Conservation (phyloP, 2,113 vertebrate species). For the Hipposideros armiger region DNA sequence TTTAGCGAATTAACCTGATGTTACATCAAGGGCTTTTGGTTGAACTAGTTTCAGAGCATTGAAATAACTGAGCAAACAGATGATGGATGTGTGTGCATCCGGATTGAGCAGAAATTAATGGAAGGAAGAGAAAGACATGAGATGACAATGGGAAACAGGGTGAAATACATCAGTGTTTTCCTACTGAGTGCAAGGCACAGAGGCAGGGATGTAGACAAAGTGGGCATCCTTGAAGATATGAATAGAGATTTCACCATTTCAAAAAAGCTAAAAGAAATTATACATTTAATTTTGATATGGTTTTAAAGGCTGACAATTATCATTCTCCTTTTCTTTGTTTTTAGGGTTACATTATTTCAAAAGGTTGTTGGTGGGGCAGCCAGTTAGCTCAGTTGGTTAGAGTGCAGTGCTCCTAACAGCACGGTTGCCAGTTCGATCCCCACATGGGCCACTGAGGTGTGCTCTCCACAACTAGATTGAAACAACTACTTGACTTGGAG, state of each 20-base stretch:
- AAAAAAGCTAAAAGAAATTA: not conserved
- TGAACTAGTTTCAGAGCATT: not conserved
- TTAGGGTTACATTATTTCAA: not conserved
- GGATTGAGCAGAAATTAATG: not conserved
- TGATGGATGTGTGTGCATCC: not conserved
- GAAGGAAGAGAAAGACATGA: not conserved
- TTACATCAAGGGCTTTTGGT: not conserved
- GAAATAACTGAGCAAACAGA: not conserved
- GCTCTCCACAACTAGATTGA: too few species aligned
- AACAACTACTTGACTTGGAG: too few species aligned
- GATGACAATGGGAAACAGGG: not conserved
- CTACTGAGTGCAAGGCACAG: not conserved
- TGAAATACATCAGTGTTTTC: not conserved
- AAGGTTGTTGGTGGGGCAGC: not conserved
- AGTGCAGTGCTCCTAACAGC: too few species aligned
- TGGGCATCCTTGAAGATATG: not conserved
- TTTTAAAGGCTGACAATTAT: constrained; percentile 14
- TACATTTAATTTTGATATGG: not conserved
- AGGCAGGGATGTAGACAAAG: not conserved
- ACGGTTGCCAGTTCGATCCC: too few species aligned
- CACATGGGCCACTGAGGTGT: too few species aligned
- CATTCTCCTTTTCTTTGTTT: not conserved
- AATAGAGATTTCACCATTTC: not conserved
- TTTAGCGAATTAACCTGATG: not conserved
- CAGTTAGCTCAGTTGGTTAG: too few species aligned